Conservation (phyloP, 1,140 invertebrate species). For the Drosophila tsacasi region DNA sequence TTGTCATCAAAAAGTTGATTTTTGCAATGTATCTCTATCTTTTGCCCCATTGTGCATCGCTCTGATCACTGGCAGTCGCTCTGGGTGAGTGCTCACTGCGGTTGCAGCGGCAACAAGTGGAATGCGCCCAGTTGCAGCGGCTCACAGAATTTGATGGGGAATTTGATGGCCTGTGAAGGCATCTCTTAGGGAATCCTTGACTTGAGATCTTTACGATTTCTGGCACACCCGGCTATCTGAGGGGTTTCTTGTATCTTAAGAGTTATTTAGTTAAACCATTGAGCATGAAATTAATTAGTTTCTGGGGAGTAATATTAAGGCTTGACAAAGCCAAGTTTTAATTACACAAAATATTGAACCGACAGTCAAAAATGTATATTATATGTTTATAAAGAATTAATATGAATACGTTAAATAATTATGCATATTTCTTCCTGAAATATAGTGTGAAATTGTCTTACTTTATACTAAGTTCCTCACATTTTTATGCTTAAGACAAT, state of each 20-base stretch:
- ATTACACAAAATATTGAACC: not conserved
- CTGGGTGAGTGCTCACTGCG: constrained; percentile 53
- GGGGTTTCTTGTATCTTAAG: not conserved
- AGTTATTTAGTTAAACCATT: not conserved
- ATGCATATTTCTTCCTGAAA: too few species aligned
- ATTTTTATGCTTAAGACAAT: too few species aligned
- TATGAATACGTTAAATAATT: too few species aligned
- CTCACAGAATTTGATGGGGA: constrained; percentile 1
- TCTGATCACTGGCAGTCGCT: constrained; percentile 30
- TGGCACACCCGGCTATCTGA: not conserved
- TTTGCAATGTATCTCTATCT: too few species aligned
- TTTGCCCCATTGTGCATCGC: too few species aligned
- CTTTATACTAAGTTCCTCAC: too few species aligned
- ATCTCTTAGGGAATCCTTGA: constrained; percentile 17
- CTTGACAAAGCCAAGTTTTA: not conserved
- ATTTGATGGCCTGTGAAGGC: constrained; percentile 25
- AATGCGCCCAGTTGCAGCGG: constrained; percentile 24
- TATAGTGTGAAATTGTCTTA: too few species aligned
- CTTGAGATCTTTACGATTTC: constrained; percentile 10
- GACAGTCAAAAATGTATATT: too few species aligned
- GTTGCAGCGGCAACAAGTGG: constrained; percentile 32
- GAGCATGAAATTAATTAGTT: not conserved
- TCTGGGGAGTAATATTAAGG: not conserved
- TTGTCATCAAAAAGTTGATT: too few species aligned
- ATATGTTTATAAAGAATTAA: too few species aligned